These are phyloP conservation scores for Drosophila miranda DNA, from an alignment of 1,140 invertebrate species.

Conservation along the genomic window DNA sequence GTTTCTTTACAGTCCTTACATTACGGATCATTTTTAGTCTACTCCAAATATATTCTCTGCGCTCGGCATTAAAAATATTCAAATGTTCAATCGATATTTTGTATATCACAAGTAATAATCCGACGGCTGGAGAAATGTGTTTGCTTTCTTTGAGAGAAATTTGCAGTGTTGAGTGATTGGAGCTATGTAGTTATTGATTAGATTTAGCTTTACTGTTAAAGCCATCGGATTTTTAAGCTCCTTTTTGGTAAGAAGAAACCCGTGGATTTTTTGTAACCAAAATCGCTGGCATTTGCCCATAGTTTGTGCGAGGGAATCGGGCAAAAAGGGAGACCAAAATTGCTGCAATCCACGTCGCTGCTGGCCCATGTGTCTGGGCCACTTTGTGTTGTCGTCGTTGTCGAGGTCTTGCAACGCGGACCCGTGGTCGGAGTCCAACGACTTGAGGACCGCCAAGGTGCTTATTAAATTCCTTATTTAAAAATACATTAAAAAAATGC, in stretches of 20 bases:
- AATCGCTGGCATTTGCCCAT: slow-evolving; percentile 36
- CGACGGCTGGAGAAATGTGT: too few relatives aligned
- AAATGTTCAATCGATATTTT: too few relatives aligned
- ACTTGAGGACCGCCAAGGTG: slow-evolving; percentile 73
- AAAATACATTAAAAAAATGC: slow-evolving; percentile 81
- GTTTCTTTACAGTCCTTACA: too few relatives aligned
- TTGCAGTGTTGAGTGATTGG: too few relatives aligned
- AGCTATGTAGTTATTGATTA: too few relatives aligned
- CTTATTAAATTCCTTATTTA: slow-evolving; percentile 81
- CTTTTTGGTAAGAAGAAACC: slow-evolving; percentile 8
- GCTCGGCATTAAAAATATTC: too few relatives aligned
- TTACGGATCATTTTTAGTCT: too few relatives aligned
- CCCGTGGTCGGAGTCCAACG: slow-evolving; percentile 49
- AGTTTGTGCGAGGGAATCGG: slow-evolving; percentile 27
- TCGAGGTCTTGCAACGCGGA: slow-evolving; percentile 46
- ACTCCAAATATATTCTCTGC: too few relatives aligned
- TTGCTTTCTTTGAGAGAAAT: too few relatives aligned
- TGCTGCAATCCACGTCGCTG: slow-evolving; percentile 44
- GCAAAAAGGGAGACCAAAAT: slow-evolving; percentile 41
- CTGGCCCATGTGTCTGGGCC: slow-evolving; percentile 72
- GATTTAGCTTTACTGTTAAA: too few relatives aligned
- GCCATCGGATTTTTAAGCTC: too few relatives aligned
- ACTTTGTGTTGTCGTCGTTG: slow-evolving; percentile 76
- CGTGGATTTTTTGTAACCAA: slow-evolving; percentile 3
- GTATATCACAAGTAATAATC: too few relatives aligned